Percentiles rank a stretch among this genome's conserved stretches.
phyloP scores from a whole-genome alignment of 2,888 invertebrate species.

The Orchestes rusci region DNA sequence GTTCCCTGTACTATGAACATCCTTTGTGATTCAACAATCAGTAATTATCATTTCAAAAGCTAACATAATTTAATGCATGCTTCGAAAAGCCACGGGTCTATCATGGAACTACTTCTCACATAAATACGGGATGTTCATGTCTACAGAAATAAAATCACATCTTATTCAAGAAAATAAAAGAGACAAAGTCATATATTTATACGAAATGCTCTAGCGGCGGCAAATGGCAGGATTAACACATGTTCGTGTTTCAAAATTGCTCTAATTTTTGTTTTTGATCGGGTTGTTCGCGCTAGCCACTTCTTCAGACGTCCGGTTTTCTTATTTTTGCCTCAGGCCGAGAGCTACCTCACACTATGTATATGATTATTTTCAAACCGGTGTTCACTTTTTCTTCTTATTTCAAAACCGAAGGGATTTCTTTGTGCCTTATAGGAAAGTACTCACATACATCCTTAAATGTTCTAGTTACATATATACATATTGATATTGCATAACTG shows the following conservation, averaged over 20 bases:
- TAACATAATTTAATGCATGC: no score
- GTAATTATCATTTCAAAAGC: no score
- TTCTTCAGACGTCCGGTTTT: slow-evolving; percentile 25
- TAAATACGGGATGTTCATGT: slow-evolving; percentile 15
- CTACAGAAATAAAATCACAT: slow-evolving; percentile 15
- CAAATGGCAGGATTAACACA: slow-evolving; percentile 22
- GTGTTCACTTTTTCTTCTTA: slow-evolving; percentile 10
- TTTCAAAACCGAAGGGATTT: background rate
- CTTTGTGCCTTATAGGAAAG: background rate
- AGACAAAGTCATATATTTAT: slow-evolving; percentile 20
- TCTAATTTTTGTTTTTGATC: slow-evolving; percentile 25
- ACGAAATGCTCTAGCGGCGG: slow-evolving; percentile 11
- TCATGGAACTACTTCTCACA: slow-evolving; percentile 7
- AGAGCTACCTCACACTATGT: slow-evolving; percentile 23
- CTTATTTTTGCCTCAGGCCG: slow-evolving; percentile 21
- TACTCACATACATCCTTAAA: no score
- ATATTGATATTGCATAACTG: no score
- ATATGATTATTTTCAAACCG: slow-evolving; percentile 17
- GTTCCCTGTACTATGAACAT: no score
- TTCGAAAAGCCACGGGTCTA: no score
- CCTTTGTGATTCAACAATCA: no score
- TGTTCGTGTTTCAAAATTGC: slow-evolving; percentile 25
- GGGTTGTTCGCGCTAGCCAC: slow-evolving; percentile 21
- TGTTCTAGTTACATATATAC: no score
- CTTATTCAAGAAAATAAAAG: no score